Percentiles rank a stretch among this genome's conserved stretches.
Conservation (phyloP, 1,140 invertebrate species). For the Mactra quadrangularis region DNA sequence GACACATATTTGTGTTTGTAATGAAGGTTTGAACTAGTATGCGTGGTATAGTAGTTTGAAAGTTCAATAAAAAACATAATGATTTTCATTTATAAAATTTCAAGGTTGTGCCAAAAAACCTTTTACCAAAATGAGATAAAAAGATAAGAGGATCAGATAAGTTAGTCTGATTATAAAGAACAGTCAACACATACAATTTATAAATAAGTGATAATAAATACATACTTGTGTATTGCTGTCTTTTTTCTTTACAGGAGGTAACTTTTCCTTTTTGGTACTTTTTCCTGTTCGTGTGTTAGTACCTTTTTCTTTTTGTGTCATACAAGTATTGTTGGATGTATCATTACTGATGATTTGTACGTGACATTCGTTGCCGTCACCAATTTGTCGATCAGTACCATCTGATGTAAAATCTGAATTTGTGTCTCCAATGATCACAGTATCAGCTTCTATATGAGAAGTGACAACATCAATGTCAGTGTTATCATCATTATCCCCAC, state of each 20-base stretch:
- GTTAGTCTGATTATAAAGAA: too few relatives aligned
- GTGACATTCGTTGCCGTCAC: neutral
- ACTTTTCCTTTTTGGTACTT: conserved; percentile 42
- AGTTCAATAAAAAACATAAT: too few relatives aligned
- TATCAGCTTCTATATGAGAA: conserved; percentile 40
- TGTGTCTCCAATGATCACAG: conserved; percentile 54
- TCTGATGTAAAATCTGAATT: conserved; percentile 44
- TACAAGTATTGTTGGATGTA: conserved; percentile 21
- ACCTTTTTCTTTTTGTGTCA: conserved; percentile 31
- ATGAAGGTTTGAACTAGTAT: too few relatives aligned
- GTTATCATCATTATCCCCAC: neutral
- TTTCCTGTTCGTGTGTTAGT: conserved; percentile 12
- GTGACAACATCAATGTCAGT: neutral
- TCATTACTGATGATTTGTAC: conserved; percentile 8
- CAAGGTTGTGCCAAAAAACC: too few relatives aligned
- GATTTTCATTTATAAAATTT: too few relatives aligned
- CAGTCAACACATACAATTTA: too few relatives aligned
- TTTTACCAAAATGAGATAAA: too few relatives aligned
- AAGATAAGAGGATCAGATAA: too few relatives aligned
- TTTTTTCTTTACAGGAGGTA: conserved; percentile 42
- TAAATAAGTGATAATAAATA: conserved; percentile 1
- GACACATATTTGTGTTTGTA: too few relatives aligned
- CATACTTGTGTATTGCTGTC: conserved; percentile 50
- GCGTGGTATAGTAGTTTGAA: too few relatives aligned
- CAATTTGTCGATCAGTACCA: conserved; percentile 7